Base-by-base conservation (phyloP, 2,113 vertebrate species). In the Pyrgilauda ruficollis region DNA sequence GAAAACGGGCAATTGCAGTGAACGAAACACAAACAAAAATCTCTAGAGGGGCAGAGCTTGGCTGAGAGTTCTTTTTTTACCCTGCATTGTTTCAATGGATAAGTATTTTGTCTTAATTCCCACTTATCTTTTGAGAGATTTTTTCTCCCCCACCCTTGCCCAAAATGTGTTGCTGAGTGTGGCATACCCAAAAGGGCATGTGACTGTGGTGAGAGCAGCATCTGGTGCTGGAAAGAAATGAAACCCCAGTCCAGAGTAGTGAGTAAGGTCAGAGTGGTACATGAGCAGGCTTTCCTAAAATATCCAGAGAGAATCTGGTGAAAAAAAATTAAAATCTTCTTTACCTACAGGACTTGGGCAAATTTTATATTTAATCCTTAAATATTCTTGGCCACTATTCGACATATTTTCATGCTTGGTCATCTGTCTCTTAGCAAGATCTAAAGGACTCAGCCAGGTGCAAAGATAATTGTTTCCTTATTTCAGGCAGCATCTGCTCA, bases 401-500 rank as follows among this genome's bases (percentile, higher is more conserved):
- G 3, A 35, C 56, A 30, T 92, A 89, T 94, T 95, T 96, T 94
- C 85, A 21, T 92, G 87, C 74, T 83, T 90, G 93, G 87, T 90
- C 91, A 93, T 92, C 74, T 91, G 28, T 95, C 89, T 91, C 41
- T 69, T 70, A 50, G 70, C 39, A 44, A 91, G 82, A 80, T 79
- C 59, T 88, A 83, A 95, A 88, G 63, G 78, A 50, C 35, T 83
- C 78, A 83, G 63, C 89, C 82, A 94, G 87, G 90, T 90, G 82
- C 84, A 91, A 91, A 94, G 87, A 73, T 67, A 93, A 93, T 83
- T 93, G 89, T 96, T 96, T 86, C 79, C 90, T 91, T 94, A 70
- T 90, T 94, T 73, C 81, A 89, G 53, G 61, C 77, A 81, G 93
- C 91, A 81, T 89, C 86, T 92, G 89, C 94, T 91, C 76, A 85